Evolutionary conservation across 2,113 vertebrate genomes (phyloP), one percentile per base, ranked within the genome.

Genomic region (Burhinus oedicnemus): DNA sequence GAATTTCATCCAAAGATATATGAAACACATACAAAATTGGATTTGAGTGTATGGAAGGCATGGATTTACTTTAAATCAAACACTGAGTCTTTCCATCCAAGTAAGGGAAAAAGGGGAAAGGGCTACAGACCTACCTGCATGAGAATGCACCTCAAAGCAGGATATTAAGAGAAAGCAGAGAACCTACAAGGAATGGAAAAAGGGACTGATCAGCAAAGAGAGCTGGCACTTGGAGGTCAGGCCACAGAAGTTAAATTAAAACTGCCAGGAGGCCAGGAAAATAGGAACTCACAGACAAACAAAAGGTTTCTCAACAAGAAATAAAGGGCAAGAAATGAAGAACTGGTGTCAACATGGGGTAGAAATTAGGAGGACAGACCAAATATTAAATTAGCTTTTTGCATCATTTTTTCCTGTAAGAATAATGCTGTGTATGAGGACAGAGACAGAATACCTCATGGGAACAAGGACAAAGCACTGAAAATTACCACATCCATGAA

Each of bases 121-220:
- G 58, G 82, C 96, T 92, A 52, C 66, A 92, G 75, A 96, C 96
- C 95, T 97, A 97, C 96, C 96, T 97, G 95, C 96, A 94, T 88
- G 85, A 96, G 93, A 94, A 92, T 93, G 92, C 85, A 97, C 93
- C 96, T 96, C 95, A 96, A 96, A 97, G 96, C 96, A 94, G 93
- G 87, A 57, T 92, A 94, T 87, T 96, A 96, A 94, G 93, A 81
- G 78, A 83, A 95, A 96, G 96, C 89, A 95, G 90, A 96, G 75
- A 92, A 97, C 96, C 96, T 97, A 96, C 66, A 96, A 96, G 85
- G 96, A 97, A 97, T 77, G 95, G 85, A 96, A 90, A 96, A 93
- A 93, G 93, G 91, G 93, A 90, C 82, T 88, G 78, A 92, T 96
- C 74, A 97, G 96, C 87, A 96, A 75, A 82, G 66, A 78, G 74